Percentiles rank a stretch among this genome's conserved stretches.
These are phyloP conservation scores for Drosophila bipectinata DNA, from an alignment of 1,140 invertebrate genomes.

Conservation along the genomic window DNA sequence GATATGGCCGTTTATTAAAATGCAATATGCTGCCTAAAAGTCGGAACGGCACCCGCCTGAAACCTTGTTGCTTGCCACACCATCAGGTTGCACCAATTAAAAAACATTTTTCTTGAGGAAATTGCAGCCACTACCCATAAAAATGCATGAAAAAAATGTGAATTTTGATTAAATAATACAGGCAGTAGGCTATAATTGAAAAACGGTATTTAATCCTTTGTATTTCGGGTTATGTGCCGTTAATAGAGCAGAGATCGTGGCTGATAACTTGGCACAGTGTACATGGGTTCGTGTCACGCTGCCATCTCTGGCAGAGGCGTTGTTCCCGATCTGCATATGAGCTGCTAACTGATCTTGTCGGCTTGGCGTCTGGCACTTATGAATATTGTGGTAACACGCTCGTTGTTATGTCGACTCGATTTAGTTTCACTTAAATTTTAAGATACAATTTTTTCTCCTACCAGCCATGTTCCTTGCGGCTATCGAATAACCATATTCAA, in stretches of 20 bases:
- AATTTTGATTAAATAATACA: slow-evolving; percentile 70
- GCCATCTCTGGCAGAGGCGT: slow-evolving; percentile 7
- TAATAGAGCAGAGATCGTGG: slow-evolving; percentile 43
- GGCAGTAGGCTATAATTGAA: slow-evolving; percentile 55
- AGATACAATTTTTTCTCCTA: slow-evolving; percentile 17
- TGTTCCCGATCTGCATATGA: slow-evolving; percentile 41
- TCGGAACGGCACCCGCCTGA: slow-evolving; percentile 51
- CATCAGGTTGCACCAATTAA: slow-evolving; percentile 61
- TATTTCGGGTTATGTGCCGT: slow-evolving; percentile 1
- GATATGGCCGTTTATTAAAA: slow-evolving; percentile 63
- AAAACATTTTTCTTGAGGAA: slow-evolving; percentile 75
- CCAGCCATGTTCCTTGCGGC: slow-evolving; percentile 30
- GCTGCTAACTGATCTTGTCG: slow-evolving; percentile 43
- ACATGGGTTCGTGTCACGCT: slow-evolving; percentile 28
- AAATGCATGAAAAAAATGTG: slow-evolving; percentile 26
- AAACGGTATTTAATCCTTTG: slow-evolving; percentile 52
- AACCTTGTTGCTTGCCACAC: slow-evolving; percentile 34
- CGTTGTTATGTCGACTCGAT: slow-evolving; percentile 70
- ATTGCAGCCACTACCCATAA: slow-evolving; percentile 53
- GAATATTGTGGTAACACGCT: slow-evolving; percentile 53
- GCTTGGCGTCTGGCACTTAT: slow-evolving; percentile 17
- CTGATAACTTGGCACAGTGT: background rate
- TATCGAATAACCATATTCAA: slow-evolving; percentile 43
- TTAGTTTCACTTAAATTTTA: slow-evolving; percentile 54
- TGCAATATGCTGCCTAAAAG: slow-evolving; percentile 49